These are phyloP conservation scores for Neocrepidodera transversa DNA, from an alignment of 2,888 invertebrate species.

Conservation along the genomic window DNA sequence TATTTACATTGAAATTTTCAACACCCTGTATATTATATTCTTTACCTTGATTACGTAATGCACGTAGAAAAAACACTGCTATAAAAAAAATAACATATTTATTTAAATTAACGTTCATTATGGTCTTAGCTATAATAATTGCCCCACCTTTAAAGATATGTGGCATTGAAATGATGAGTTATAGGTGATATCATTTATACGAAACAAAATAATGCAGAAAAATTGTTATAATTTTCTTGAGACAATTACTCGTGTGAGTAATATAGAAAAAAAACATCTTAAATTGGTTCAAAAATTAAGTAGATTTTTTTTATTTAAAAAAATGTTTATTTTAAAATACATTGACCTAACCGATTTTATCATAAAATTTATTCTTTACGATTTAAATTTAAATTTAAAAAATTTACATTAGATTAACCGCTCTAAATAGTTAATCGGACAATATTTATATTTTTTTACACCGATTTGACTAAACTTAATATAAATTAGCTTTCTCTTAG, in stretches of 20 bases:
- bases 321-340: too few species aligned
- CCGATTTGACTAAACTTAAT: too few species aligned
- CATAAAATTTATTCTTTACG: too few species aligned
- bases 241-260: too few species aligned
- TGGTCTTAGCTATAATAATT: neutral
- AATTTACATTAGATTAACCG: neutral
- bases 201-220: neutral
- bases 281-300: too few species aligned
- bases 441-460: neutral
- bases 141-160: slow-evolving; percentile 16
- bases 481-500: too few species aligned
- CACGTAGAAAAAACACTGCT: neutral
- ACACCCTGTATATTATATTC: neutral
- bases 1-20: neutral
- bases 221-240: neutral
- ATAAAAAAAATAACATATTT: neutral
- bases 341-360: too few species aligned
- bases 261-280: too few species aligned
- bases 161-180: slow-evolving; percentile 21
- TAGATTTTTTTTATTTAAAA: too few species aligned
- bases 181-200: neutral
- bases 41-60: neutral
- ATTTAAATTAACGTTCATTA: neutral
- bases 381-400: neutral
- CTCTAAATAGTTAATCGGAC: slow-evolving; percentile 1